phyloP scores from a whole-genome alignment of 1,140 invertebrate genomes.

The Scaptomyza pallida region DNA sequence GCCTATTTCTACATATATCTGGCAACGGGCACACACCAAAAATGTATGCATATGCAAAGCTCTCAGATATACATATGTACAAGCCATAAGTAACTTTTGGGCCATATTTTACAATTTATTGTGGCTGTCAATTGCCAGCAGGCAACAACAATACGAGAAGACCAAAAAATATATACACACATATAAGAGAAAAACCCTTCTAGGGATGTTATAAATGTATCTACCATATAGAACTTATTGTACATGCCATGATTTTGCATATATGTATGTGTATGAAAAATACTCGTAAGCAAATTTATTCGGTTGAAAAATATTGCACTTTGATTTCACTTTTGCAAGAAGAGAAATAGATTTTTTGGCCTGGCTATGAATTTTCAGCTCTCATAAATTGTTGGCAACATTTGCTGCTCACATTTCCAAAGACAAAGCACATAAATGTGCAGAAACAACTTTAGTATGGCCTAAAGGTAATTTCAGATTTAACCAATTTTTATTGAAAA shows the following conservation, averaged over 20 bases:
- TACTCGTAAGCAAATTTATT: slow-evolving; percentile 59
- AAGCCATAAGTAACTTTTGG: slow-evolving; percentile 52
- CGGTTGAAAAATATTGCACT: slow-evolving; percentile 70
- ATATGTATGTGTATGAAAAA: slow-evolving; percentile 31
- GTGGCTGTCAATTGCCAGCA: slow-evolving; percentile 75
- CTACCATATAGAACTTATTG: slow-evolving; percentile 23
- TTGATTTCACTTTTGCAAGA: slow-evolving; percentile 40
- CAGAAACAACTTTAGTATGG: slow-evolving; percentile 1
- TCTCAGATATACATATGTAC: slow-evolving; percentile 14
- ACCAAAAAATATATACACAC: too few relatives aligned
- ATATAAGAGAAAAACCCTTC: too few relatives aligned
- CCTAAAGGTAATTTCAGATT: slow-evolving; percentile 1
- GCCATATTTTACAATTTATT: slow-evolving; percentile 79
- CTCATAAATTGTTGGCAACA: slow-evolving; percentile 22
- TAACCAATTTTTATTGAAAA: slow-evolving; percentile 8
- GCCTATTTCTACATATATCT: slow-evolving; percentile 52
- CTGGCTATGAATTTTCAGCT: slow-evolving; percentile 22
- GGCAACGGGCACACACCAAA: slow-evolving; percentile 16
- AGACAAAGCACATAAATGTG: slow-evolving; percentile 6
- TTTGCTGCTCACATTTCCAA: slow-evolving; percentile 3
- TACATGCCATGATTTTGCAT: slow-evolving; percentile 11
- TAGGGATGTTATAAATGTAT: slow-evolving; percentile 8
- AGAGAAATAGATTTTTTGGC: slow-evolving; percentile 1
- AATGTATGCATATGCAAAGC: slow-evolving; percentile 6
- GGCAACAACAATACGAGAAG: slow-evolving; percentile 36